phyloP scores from a whole-genome alignment of 2,797 vertebrate species.

The Sebastes flavidus region DNA sequence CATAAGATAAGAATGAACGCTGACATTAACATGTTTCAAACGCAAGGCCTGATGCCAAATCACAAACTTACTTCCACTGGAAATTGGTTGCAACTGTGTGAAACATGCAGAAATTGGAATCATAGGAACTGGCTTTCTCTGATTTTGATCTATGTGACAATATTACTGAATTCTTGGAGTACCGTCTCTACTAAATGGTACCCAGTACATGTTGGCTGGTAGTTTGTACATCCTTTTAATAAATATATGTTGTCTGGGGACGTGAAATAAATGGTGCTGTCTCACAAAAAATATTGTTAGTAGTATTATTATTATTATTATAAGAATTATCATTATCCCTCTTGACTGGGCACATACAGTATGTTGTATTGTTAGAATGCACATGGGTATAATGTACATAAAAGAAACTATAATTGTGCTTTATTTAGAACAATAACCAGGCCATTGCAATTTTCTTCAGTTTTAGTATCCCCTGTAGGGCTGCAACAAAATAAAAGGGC shows the following conservation, averaged over 20 bases:
- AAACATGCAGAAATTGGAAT: neutral
- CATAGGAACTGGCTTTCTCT: neutral
- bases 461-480: constrained; percentile 22
- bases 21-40: neutral
- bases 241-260: neutral
- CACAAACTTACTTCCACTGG: neutral
- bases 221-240: neutral
- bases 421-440: constrained; percentile 1
- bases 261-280: neutral
- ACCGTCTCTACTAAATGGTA: neutral
- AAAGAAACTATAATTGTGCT: neutral
- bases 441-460: neutral
- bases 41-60: neutral
- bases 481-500: constrained; percentile 34
- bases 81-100: neutral
- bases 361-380: neutral
- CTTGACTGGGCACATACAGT: neutral
- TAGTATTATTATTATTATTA: no score
- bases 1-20: neutral
- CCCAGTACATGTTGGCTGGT: neutral
- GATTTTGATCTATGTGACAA: neutral
- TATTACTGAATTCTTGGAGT: neutral
- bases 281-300: neutral
- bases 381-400: neutral
- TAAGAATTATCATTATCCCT: neutral